Base-by-base conservation (phyloP, 2,888 invertebrate genomes). In the Monochamus alternatus region DNA sequence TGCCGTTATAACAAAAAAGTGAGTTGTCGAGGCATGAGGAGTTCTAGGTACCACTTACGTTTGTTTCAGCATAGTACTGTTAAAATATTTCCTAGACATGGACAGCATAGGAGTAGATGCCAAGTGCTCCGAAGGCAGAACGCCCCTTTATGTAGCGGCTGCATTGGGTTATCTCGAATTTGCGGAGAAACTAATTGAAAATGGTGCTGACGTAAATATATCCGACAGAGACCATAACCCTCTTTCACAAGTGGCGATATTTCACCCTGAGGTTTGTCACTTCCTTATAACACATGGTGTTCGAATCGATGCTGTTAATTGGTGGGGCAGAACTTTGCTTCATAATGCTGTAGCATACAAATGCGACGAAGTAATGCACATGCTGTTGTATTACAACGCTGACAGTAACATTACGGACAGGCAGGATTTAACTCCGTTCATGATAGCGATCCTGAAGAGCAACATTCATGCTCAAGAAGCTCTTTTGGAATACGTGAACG, bases 361-460 rank as follows among this genome's bases (percentile, higher is more conserved):
- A 43, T 43, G 43, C 8, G 43, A 43, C 43, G 43, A 43, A 43
- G 60, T 73, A 22, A 76, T 84, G 8, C 80, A 79, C 67, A 80
- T 84, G 82, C 67, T 86, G 32, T 75, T 86, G 5, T 84, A 81
- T 76, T 84, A 82, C 65, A 76, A 78, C 70, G 84, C 84, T 32
- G 84, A 85, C 76, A 75, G 81, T 4, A 78, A 80, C 52, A 44
- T 71, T 32, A 12, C 8, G 22, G 65, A 75, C 52, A 73, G 69
- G 31, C 74, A 78, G 64, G 14, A 70, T 66, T 63, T 79, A 22
- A 83, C 82, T 7, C 82, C 84, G 8, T 82, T 84, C 63, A 81
- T 82, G 80, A 75, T 78, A 62, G 31, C 74, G 58, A 58, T 81
- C 12, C 82, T 81, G 7, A 81, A 74, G 75, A 44, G 77, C 81